phyloP scores from a whole-genome alignment of 2,797 vertebrate species.

The Pangasius sanitwongsei region DNA sequence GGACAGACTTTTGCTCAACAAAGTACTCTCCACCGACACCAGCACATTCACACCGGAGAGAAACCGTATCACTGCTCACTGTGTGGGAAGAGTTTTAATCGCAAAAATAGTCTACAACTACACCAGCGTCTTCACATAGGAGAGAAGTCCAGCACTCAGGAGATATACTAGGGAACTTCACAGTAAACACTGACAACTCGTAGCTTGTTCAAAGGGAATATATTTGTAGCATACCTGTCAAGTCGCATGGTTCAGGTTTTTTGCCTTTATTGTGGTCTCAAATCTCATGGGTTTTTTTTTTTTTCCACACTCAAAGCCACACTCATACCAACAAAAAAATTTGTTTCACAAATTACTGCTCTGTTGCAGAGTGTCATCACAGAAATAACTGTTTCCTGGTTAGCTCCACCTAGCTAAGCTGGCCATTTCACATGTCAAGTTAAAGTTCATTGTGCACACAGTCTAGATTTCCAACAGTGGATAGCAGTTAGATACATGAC shows the following conservation, averaged over 20 bases:
- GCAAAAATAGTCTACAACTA: slow-evolving; percentile 6
- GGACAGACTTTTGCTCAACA: slow-evolving; percentile 25
- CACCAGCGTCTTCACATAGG: slow-evolving; percentile 17
- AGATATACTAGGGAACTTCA: neutral
- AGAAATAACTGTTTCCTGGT: neutral
- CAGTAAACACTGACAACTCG: neutral
- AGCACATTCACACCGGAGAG: slow-evolving; percentile 30
- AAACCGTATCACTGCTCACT: slow-evolving; percentile 26
- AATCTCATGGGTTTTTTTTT: neutral
- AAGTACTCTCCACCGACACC: slow-evolving; percentile 24
- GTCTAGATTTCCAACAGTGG: neutral
- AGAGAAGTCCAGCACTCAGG: neutral
- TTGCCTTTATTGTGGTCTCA: neutral
- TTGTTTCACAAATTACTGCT: neutral
- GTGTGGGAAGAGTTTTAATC: slow-evolving; percentile 41
- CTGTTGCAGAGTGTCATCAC: too few species aligned
- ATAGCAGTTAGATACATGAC: neutral
- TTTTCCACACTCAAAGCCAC: neutral
- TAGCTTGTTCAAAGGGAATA: neutral
- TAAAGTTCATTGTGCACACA: neutral
- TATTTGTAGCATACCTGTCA: neutral
- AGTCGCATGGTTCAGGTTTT: neutral
- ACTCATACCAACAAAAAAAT: neutral
- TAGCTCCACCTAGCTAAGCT: neutral
- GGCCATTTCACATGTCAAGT: neutral